A percentile compares a stretch with the other conserved stretches of the same genome.
Conservation (phyloP, 2,888 invertebrate genomes). For the Hemaris fuciformis region DNA sequence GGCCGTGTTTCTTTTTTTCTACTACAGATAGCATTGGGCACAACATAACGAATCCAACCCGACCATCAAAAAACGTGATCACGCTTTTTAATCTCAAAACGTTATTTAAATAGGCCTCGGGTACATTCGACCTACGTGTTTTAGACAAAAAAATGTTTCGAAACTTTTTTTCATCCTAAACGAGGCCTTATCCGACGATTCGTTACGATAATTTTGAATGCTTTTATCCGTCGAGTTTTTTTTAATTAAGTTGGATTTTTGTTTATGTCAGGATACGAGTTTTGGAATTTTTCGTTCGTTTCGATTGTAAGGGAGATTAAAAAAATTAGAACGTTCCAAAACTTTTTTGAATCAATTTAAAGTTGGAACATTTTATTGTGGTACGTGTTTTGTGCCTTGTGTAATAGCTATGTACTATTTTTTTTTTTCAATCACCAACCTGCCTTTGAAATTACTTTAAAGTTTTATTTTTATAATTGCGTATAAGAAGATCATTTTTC, state of each 20-base stretch:
- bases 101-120: slow-evolving; percentile 7
- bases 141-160: slow-evolving; percentile 5
- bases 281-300: neutral
- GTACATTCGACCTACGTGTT: neutral
- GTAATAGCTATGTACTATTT: neutral
- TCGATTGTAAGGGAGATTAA: neutral
- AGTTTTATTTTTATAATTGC: too few relatives aligned
- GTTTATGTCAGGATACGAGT: neutral
- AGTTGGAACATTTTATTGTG: neutral
- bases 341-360: neutral
- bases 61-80: slow-evolving; percentile 7
- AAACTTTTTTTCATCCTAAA: slow-evolving; percentile 6
- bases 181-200: neutral
- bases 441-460: too few relatives aligned
- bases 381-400: neutral
- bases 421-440: neutral
- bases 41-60: slow-evolving; percentile 3
- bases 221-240: neutral
- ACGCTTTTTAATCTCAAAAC: slow-evolving; percentile 7
- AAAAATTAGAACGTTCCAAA: neutral
- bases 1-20: neutral
- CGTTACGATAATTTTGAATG: slow-evolving; percentile 9
- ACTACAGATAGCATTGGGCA: neutral
- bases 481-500: too few relatives aligned
- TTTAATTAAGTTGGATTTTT: slow-evolving; percentile 6